phyloP scores from a whole-genome alignment of 1,140 invertebrate genomes.

The Drosophila parabipectinata region DNA sequence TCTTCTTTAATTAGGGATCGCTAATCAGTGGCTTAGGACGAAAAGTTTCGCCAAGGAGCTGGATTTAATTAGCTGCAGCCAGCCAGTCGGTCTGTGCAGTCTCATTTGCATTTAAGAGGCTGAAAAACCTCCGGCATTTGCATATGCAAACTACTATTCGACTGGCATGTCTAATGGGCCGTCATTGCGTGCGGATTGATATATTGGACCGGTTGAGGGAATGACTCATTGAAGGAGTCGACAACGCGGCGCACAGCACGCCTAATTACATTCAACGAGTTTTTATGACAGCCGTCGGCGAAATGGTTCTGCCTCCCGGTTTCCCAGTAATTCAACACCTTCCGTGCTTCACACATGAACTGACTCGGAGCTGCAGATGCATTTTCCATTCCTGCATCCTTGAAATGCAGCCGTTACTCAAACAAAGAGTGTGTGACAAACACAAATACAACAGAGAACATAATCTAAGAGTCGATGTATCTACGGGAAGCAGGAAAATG shows the following conservation, averaged over 20 bases:
- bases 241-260: constrained; percentile 39
- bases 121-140: constrained; percentile 31
- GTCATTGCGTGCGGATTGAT: constrained; percentile 49
- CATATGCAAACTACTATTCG: constrained; percentile 17
- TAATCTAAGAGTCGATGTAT: too few species aligned
- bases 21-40: constrained; percentile 33
- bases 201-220: constrained; percentile 34
- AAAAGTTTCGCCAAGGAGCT: constrained; percentile 20
- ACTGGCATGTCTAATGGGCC: constrained; percentile 47
- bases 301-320: constrained; percentile 10
- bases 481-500: constrained; percentile 13
- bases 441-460: background rate
- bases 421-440: constrained; percentile 33
- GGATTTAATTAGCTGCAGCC: constrained; percentile 36
- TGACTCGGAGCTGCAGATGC: constrained; percentile 27
- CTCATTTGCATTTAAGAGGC: constrained; percentile 28
- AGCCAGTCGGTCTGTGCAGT: background rate
- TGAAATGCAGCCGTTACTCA: constrained; percentile 35
- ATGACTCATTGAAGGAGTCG: constrained; percentile 63
- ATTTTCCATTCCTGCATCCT: constrained; percentile 17
- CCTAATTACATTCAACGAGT: constrained; percentile 69
- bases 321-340: constrained; percentile 59
- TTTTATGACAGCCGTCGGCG: constrained; percentile 53
- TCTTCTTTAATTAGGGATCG: constrained; percentile 45
- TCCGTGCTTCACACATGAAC: constrained; percentile 25